Base-by-base conservation (phyloP, 2,888 invertebrate genomes). In the Pandemis corylana region DNA sequence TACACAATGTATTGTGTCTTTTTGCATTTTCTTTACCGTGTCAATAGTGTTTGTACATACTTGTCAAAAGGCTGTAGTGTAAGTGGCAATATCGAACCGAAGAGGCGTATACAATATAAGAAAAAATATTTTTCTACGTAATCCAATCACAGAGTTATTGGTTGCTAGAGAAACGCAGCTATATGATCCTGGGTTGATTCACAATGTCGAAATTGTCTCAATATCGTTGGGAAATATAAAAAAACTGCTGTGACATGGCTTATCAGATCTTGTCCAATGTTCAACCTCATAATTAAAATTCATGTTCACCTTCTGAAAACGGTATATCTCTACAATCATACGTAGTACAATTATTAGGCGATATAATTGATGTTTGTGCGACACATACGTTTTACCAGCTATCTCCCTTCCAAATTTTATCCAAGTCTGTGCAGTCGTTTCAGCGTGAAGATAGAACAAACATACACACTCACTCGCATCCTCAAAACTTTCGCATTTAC, bases 91-190 rank as follows among this genome's bases (percentile, higher is more conserved):
- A 72, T 68, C 28, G 53, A 72, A 46, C 72, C 28, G 62, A 63
- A 51, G 62, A 51, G 28, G 72, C 62, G 72, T 68, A 72, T 67
- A 72, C 62, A 72, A 72, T 67, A 67, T 72, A 61, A 67, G 67
- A 72, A 68, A 68, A 72, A 72, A 72, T 72, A 68, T 72, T 72
- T 68, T 72, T 72, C 44, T 72, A 53, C 72, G 72, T 72, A 72
- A 72, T 72, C 72, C 72, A 72, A 72, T 72, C 72, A 72, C 72
- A 68, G 68, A 67, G 72, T 72, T 72, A 72, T 72, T 72, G 72
- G 72, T 63, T 72, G 72, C 72, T 72, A 68, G 51, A 72, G 72
- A 68, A 63, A 68, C 72, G 53, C 44, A 68, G 68, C 72, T 68
- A 68, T 67, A 68, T 72, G 68, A 72, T 68, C 67, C 67, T 15